Evolutionary conservation across 2,888 invertebrate species (phyloP), one percentile per base, ranked within the genome.

Genomic region (Drosophila eohydei): DNA sequence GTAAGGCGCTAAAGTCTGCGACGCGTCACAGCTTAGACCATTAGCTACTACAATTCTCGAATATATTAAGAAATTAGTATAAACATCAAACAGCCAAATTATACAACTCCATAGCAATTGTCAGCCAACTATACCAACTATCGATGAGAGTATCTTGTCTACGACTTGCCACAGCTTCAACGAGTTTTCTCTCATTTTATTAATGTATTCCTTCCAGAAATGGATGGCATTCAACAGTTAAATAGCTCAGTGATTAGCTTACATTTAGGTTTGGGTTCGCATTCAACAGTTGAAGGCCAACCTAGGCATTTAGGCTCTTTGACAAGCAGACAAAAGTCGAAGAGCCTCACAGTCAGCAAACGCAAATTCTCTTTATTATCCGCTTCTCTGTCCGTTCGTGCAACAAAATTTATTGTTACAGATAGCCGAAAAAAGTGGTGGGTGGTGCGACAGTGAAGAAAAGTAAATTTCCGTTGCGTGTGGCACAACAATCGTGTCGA

Each of bases 331-430:
- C 11, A 50, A 60, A 52, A 44, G 34, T 40, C 21, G 44, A 56
- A 30, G 28, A 74, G 56, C 62, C 67, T 60, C 52, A 30, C 41
- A 36, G 55, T 41, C 61, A 32, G 9, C 58, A 38, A 43, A 44
- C 62, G 43, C 41, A 57, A 57, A 57, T 44, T 44, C 57, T 44
- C 14, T 54, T 40, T 54, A 14, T 30, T 38, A 36, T 55, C 36
- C 16, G 60, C 32, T 16, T 46, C 38, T 30, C 32, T 32, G 43
- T 40, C 21, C 44, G 55, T 71, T 50, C 59, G 41, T 44, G 71
- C 55, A 56, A 56, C 59, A 48, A 64, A 79, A 79, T 79, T 76
- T 75, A 79, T 75, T 69, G 78, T 72, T 79, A 76, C 76, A 79
- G 66, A 76, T 76, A 56, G 80, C 62, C 68, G n/a, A 43, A 68